A percentile compares a stretch with the other conserved stretches of the same genome.
These are phyloP conservation scores for Upupa epops DNA, from an alignment of 2,113 vertebrate species.

Conservation along the genomic window DNA sequence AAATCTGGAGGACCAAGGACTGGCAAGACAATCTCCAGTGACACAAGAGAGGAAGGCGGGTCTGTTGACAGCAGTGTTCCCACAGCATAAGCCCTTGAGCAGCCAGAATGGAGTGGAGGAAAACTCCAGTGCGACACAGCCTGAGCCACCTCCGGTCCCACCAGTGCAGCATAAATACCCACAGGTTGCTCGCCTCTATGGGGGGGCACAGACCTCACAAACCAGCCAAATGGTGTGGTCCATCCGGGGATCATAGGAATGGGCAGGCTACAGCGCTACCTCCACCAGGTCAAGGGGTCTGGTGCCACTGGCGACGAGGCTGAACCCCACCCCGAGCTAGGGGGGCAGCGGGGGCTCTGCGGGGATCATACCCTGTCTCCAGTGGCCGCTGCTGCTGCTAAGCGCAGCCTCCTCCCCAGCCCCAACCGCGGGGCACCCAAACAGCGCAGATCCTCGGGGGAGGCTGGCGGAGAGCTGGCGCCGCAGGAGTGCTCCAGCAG, in stretches of 20 bases:
- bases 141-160: neutral
- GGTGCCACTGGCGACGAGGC: neutral
- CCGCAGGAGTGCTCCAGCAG: neutral
- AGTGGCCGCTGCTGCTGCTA: no score
- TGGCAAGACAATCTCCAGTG: neutral
- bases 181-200: neutral
- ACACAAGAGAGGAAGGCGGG: neutral
- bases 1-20: neutral
- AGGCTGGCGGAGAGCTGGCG: neutral
- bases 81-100: rapidly evolving
- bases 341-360: neutral
- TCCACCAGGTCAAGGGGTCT: neutral
- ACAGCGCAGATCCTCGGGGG: neutral
- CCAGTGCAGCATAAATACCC: neutral
- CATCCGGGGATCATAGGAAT: rapidly evolving
- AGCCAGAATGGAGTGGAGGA: neutral
- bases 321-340: neutral
- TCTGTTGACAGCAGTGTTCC: rapidly evolving
- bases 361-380: neutral
- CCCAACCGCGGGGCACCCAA: neutral
- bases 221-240: neutral
- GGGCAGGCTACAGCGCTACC: rapidly evolving
- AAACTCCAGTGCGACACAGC: neutral
- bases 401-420: neutral
- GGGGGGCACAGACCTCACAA: neutral